Percentiles rank a stretch among this genome's conserved stretches.
phyloP scores from a whole-genome alignment of 2,888 invertebrate genomes.

The Diarsia brunnea region DNA sequence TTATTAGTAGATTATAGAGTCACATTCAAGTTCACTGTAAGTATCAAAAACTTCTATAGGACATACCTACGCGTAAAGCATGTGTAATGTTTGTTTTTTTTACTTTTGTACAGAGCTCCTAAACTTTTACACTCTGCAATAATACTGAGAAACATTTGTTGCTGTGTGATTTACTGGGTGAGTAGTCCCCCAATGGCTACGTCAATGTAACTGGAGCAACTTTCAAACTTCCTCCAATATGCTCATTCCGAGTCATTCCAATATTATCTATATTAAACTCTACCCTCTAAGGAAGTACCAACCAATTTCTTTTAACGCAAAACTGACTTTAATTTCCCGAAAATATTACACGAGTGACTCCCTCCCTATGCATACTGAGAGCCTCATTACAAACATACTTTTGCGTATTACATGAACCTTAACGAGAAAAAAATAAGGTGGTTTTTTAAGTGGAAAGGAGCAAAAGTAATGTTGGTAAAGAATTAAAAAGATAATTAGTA shows the following conservation, averaged over 20 bases:
- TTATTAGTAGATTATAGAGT: background rate
- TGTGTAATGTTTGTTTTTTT: background rate
- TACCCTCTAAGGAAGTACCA: slow-evolving; percentile 34
- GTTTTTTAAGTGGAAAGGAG: slow-evolving; percentile 26
- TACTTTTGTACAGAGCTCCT: slow-evolving; percentile 9
- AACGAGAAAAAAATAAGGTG: background rate
- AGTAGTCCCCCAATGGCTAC: no score
- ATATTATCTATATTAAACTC: slow-evolving; percentile 30
- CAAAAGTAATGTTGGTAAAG: slow-evolving; percentile 44
- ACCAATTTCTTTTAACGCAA: slow-evolving; percentile 65
- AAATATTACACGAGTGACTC: slow-evolving; percentile 71
- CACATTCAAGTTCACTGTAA: background rate
- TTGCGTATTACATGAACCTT: slow-evolving; percentile 32
- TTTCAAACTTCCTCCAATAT: no score
- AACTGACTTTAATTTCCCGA: slow-evolving; percentile 72
- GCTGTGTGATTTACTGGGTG: slow-evolving; percentile 8
- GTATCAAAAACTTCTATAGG: background rate
- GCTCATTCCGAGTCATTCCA: background rate
- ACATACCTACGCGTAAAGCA: background rate
- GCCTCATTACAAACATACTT: slow-evolving; percentile 50
- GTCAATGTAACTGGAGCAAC: no score
- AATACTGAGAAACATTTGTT: background rate
- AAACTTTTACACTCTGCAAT: slow-evolving; percentile 20
- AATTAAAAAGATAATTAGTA: slow-evolving; percentile 73
- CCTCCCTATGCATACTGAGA: slow-evolving; percentile 71